A percentile compares a stretch with the other conserved stretches of the same genome.
These are phyloP conservation scores for Proisotoma minuta DNA, from an alignment of 2,888 invertebrate genomes.

Conservation along the genomic window DNA sequence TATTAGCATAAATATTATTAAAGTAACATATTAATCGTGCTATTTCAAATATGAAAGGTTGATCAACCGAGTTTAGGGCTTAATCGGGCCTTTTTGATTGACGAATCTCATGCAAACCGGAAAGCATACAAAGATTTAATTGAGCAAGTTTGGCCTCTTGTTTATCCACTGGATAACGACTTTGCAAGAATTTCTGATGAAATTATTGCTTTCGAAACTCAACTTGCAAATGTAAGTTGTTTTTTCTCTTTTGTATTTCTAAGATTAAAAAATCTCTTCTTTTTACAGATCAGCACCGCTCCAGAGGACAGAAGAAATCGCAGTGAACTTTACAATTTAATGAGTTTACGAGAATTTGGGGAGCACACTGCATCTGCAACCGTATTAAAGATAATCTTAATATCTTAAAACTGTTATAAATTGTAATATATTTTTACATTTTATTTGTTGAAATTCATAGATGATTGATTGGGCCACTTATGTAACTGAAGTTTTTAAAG, in stretches of 20 bases:
- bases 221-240: slow-evolving; percentile 58
- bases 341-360: slow-evolving; percentile 70
- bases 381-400: slow-evolving; percentile 10
- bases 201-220: slow-evolving; percentile 60
- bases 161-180: slow-evolving; percentile 47
- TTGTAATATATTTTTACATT: no score
- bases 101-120: slow-evolving; percentile 24
- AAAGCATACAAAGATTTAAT: slow-evolving; percentile 36
- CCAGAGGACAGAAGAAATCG: slow-evolving; percentile 86
- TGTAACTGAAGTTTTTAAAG: slow-evolving; percentile 30
- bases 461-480: slow-evolving; percentile 37
- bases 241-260: not conserved
- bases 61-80: slow-evolving; percentile 37
- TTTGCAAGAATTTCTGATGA: slow-evolving; percentile 59
- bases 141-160: slow-evolving; percentile 28
- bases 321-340: slow-evolving; percentile 81
- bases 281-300: slow-evolving; percentile 69
- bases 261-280: not conserved
- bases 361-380: slow-evolving; percentile 27
- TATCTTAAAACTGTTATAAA: no score
- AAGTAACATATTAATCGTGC: not conserved
- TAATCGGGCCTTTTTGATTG: slow-evolving; percentile 31
- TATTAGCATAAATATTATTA: not conserved
- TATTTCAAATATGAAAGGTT: slow-evolving; percentile 24
- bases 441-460: no score